These are phyloP conservation scores for Camponotus vicinus DNA, from an alignment of 1,140 invertebrate genomes.

Conservation along the genomic window DNA sequence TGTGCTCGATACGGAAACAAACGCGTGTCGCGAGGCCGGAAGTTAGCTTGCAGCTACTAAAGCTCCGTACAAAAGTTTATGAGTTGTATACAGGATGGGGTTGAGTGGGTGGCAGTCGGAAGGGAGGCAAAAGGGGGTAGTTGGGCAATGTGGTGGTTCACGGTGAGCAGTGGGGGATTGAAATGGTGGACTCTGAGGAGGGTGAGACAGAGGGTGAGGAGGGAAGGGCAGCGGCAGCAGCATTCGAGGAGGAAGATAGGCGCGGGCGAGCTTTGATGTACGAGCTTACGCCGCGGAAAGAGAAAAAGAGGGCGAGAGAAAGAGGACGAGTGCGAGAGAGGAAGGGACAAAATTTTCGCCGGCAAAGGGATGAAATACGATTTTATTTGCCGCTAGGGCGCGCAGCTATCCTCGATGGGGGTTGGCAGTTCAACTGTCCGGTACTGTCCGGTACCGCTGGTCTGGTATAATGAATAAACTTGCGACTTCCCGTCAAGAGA, in stretches of 20 bases:
- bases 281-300: conserved; percentile 79
- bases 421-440: conserved; percentile 80
- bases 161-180: conserved; percentile 63
- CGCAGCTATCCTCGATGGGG: conserved; percentile 78
- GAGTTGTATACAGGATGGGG: conserved; percentile 80
- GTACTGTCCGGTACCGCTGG: conserved; percentile 74
- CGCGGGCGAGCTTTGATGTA: conserved; percentile 84
- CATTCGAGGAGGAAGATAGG: conserved; percentile 82
- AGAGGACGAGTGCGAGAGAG: conserved; percentile 55
- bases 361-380: conserved; percentile 85
- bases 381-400: conserved; percentile 84
- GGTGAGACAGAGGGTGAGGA: conserved; percentile 61
- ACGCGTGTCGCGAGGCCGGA: conserved; percentile 77
- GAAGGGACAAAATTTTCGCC: conserved; percentile 83
- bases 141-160: conserved; percentile 71
- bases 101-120: conserved; percentile 74
- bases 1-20: conserved; percentile 66
- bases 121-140: conserved; percentile 71
- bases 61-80: conserved; percentile 83
- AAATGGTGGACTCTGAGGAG: conserved; percentile 62
- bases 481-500: conserved; percentile 66
- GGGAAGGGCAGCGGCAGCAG: conserved; percentile 60
- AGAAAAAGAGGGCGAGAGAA: conserved; percentile 75
- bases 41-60: conserved; percentile 82
- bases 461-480: conserved; percentile 80